These are phyloP conservation scores for Ramazzottius varieornatus DNA, from an alignment of 2,888 invertebrate species.

Conservation along the genomic window DNA sequence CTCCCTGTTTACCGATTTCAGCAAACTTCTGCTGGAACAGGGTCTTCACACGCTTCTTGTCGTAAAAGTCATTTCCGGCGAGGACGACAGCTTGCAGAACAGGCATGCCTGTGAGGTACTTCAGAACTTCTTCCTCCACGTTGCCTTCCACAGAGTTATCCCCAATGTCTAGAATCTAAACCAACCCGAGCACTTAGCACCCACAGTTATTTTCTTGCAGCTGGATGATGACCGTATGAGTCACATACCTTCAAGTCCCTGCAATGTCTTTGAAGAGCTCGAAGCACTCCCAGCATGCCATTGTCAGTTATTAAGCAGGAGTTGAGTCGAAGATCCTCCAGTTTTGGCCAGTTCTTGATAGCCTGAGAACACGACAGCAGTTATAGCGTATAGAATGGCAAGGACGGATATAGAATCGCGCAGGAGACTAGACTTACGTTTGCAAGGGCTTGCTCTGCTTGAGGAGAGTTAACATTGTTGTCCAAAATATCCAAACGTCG, in stretches of 20 bases:
- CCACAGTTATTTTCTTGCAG: no score
- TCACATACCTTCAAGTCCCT: not conserved
- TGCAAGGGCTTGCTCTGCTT: not conserved
- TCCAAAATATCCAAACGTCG: not conserved
- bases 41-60: not conserved
- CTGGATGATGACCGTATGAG: no score
- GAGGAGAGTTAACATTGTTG: not conserved
- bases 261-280: not conserved
- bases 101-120: not conserved
- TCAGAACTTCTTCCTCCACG: not conserved
- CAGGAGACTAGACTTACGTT: no score
- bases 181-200: not conserved
- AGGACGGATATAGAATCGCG: not conserved
- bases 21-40: not conserved
- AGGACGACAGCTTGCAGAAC: not conserved
- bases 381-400: not conserved
- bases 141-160: not conserved
- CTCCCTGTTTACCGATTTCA: not conserved
- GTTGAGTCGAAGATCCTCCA: not conserved
- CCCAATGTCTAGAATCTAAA: not conserved
- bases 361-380: not conserved
- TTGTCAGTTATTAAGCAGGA: not conserved
- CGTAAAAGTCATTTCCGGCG: not conserved
- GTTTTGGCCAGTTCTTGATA: not conserved
- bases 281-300: not conserved